Evolutionary conservation across 2,113 vertebrate genomes (phyloP).

Genomic region (Gila orcuttii): DNA sequence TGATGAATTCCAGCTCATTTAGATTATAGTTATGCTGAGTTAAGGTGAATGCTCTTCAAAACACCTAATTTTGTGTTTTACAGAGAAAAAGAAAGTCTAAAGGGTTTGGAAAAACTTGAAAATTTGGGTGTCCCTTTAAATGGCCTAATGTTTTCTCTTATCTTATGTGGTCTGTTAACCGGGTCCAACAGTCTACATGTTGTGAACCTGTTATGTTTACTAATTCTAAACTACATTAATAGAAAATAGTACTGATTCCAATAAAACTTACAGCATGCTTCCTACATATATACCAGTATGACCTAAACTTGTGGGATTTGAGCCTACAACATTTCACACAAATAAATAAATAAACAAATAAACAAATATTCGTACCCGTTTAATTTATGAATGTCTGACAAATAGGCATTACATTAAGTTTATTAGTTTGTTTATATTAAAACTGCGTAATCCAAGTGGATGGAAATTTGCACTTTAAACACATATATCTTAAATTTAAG

Average conservation of each 20-base stretch:
- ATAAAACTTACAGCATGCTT: not conserved
- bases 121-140: not conserved
- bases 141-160: not conserved
- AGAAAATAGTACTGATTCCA: not conserved
- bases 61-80: not conserved
- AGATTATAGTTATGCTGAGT: not conserved
- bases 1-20: not conserved
- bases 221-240: not conserved
- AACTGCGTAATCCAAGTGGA: not conserved
- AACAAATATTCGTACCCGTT: not conserved
- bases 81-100: not conserved
- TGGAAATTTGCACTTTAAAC: not conserved
- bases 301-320: not conserved
- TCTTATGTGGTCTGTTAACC: not conserved
- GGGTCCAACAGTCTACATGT: not conserved
- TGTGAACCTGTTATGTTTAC: not conserved
- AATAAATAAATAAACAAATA: not conserved
- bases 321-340: not conserved
- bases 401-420: not conserved
- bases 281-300: not conserved
- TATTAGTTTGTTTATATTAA: not conserved
- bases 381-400: not conserved
- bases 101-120: not conserved
- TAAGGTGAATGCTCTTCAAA: not conserved
- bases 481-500: not conserved